phyloP scores from a whole-genome alignment of 2,113 vertebrate genomes.

The Megaceryle maxima region DNA sequence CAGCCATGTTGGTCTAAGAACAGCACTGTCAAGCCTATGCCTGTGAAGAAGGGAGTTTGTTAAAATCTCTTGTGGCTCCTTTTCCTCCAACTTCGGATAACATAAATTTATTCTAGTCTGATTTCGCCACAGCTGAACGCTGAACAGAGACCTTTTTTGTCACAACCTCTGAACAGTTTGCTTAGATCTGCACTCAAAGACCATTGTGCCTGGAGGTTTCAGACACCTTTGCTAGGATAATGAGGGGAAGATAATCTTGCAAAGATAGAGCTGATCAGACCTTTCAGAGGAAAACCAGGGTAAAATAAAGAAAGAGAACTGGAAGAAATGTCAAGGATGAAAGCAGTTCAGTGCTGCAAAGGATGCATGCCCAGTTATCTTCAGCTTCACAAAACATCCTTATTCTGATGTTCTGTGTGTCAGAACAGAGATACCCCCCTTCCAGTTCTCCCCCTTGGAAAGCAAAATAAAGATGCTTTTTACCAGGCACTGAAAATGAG shows the following conservation, averaged over 20 bases:
- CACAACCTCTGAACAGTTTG: not conserved
- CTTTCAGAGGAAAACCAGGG: not conserved
- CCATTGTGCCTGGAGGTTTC: not conserved
- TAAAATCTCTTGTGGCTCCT: not conserved
- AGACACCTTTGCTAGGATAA: not conserved
- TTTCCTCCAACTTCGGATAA: not conserved
- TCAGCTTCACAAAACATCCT: conserved; percentile 30
- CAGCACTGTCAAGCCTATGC: fast-evolving
- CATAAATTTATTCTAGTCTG: not conserved
- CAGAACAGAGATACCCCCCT: conserved; percentile 12
- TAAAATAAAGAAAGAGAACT: not conserved
- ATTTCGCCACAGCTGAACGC: not conserved
- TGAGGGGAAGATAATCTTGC: not conserved
- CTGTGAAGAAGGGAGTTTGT: not conserved
- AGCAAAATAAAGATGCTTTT: conserved; percentile 36
- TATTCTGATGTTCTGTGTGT: conserved; percentile 14
- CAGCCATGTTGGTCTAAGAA: not conserved
- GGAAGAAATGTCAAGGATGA: conserved; percentile 23
- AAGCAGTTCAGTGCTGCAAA: not conserved
- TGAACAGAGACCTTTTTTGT: conserved; percentile 11
- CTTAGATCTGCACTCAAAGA: not conserved
- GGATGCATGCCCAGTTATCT: conserved; percentile 25
- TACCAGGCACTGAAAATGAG: conserved; percentile 27
- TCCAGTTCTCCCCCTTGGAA: not conserved
- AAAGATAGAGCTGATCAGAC: not conserved